Evolutionary conservation across 2,797 vertebrate species (phyloP), one percentile per base, ranked within the genome.

Genomic region (Acomys russatus): DNA sequence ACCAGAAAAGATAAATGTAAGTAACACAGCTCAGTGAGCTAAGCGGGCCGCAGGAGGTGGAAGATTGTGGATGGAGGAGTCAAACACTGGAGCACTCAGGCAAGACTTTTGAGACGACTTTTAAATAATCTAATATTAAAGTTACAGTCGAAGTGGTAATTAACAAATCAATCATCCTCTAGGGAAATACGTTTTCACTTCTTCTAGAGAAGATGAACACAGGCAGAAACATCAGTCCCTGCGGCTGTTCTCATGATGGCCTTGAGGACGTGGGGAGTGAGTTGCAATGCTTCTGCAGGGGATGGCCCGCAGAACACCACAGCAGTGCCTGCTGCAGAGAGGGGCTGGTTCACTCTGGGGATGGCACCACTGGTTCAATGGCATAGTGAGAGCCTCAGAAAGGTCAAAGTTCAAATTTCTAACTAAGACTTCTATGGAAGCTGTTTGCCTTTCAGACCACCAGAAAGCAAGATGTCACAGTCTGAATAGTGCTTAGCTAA

Each of bases 61-160:
- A 44, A 35, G 54, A 70, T 7, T 44, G 3, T 63, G 87, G 85
- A 38, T 20, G 61, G 1, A 92, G 49, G 20, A 77, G 68, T 30
- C 20, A 88, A 66, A 89, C 25, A 44, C 64, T 61, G 71, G 25
- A 10, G 9, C 6, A 15, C 38, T 63, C 51, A 73, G 85, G 84
- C 33, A 56, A 79, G 6, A 38, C 6, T 76, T 91, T 33, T 79
- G 89, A 54, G 18, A 93, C 59, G 14, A 73, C 71, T 88, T 91
- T 71, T 20, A 79, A 90, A 93, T 51, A 59, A 88, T 51, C 44
- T 80, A 63, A 80, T 88, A 85, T 93, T 86, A 85, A 74, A 63
- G 28, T 93, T 82, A 71, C 0, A 77, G 70, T 79, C 38, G 88
- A 33, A 78, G 44, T 80, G 44, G 9, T 33, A 85, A 33, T 76